These are phyloP conservation scores for Serripes groenlandicus DNA, from an alignment of 2,888 invertebrate species.

Conservation along the genomic window DNA sequence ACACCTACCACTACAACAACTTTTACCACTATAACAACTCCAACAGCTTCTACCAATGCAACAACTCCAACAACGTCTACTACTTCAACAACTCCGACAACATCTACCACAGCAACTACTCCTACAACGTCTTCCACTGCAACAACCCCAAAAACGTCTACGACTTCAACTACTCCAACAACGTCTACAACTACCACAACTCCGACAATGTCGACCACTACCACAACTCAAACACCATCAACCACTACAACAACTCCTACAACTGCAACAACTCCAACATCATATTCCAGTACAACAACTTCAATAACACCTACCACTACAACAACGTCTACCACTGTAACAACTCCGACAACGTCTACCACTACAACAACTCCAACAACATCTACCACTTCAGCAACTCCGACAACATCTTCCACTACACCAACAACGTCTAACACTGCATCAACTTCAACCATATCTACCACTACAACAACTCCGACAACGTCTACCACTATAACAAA, in stretches of 20 bases:
- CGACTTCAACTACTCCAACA: background rate
- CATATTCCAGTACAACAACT: background rate
- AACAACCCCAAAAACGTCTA: background rate
- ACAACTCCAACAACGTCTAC: background rate
- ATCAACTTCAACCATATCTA: too few relatives aligned
- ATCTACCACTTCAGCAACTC: conserved; percentile 9
- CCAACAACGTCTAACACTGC: too few relatives aligned
- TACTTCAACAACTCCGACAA: background rate
- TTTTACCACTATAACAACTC: background rate
- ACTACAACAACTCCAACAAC: background rate
- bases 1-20: background rate
- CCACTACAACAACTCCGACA: too few relatives aligned
- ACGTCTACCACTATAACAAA: too few relatives aligned
- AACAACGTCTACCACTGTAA: background rate
- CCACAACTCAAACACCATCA: background rate
- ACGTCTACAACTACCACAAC: background rate
- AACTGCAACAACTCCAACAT: background rate
- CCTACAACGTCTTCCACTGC: background rate
- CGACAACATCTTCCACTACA: too few relatives aligned
- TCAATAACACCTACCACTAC: background rate
- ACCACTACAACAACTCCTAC: background rate
- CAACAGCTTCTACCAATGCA: background rate
- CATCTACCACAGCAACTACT: background rate
- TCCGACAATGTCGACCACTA: background rate
- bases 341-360: background rate